Conservation (phyloP, 2,888 invertebrate species). For the Drosophila eohydei region DNA sequence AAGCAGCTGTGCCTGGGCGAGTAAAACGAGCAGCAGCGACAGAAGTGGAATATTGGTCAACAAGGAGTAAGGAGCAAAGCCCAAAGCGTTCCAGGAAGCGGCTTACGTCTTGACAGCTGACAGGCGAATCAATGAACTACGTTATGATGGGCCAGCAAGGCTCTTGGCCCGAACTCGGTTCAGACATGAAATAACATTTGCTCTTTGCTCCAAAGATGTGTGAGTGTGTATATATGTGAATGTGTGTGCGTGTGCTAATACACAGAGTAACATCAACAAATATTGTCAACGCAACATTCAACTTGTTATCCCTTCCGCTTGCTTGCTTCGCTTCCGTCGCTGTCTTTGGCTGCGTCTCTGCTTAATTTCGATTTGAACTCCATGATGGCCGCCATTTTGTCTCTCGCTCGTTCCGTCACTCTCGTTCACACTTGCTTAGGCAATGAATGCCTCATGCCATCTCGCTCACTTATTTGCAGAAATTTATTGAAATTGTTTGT, state of each 20-base stretch:
- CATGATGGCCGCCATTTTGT: slow-evolving; percentile 72
- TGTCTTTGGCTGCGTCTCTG: slow-evolving; percentile 36
- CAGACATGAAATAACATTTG: slow-evolving; percentile 56
- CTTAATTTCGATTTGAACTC: slow-evolving; percentile 78
- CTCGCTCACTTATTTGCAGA: slow-evolving; percentile 73
- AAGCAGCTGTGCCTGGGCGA: slow-evolving; percentile 44
- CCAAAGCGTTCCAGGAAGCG: slow-evolving; percentile 57
- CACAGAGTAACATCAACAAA: slow-evolving; percentile 68
- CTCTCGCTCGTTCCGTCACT: slow-evolving; percentile 29
- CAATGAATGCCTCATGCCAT: slow-evolving; percentile 18
- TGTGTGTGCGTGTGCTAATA: slow-evolving; percentile 51
- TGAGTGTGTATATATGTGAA: slow-evolving; percentile 9
- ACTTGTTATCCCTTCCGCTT: slow-evolving; percentile 79
- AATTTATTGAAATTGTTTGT: slow-evolving; percentile 82
- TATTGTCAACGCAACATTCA: slow-evolving; percentile 78
- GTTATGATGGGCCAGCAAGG: slow-evolving; percentile 63
- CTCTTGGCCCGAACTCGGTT: slow-evolving; percentile 23
- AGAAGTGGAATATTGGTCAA: slow-evolving; percentile 57
- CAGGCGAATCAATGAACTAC: slow-evolving; percentile 77
- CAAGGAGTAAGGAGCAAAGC: slow-evolving; percentile 29
- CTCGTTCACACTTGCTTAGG: slow-evolving; percentile 25
- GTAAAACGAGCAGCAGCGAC: slow-evolving; percentile 21
- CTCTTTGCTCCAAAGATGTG: slow-evolving; percentile 31
- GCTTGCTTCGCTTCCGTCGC: slow-evolving; percentile 57
- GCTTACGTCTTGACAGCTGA: slow-evolving; percentile 77